phyloP scores from a whole-genome alignment of 2,113 vertebrate genomes.

The Actinemys pallida region DNA sequence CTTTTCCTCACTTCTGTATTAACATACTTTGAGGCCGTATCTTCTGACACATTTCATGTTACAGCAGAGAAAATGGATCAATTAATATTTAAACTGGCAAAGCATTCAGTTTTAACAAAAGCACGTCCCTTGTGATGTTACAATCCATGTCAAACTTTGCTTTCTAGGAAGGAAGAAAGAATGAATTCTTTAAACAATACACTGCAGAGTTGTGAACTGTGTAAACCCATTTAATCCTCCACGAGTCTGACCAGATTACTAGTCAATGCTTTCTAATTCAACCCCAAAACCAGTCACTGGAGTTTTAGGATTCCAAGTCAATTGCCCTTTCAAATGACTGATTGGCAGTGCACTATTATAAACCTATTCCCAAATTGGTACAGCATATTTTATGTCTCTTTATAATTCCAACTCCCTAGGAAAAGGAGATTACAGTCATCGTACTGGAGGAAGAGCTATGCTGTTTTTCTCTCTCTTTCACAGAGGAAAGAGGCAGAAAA shows the following conservation, averaged over 20 bases:
- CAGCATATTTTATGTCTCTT: not conserved
- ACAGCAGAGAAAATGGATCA: not conserved
- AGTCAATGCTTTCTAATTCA: not conserved
- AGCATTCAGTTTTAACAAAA: not conserved
- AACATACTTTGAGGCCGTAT: not conserved
- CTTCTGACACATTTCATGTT: constrained; percentile 20
- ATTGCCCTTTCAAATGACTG: not conserved
- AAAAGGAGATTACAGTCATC: not conserved
- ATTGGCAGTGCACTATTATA: not conserved
- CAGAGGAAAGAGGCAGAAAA: not conserved
- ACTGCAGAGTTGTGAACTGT: not conserved
- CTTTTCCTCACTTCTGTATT: not conserved
- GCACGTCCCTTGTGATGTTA: not conserved
- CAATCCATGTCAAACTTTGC: not conserved
- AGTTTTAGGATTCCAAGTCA: not conserved
- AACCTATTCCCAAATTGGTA: not conserved
- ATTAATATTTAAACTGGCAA: constrained; percentile 33
- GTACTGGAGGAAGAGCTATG: not conserved
- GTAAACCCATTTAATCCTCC: not conserved
- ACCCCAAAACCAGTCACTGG: not conserved
- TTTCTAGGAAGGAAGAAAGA: not conserved
- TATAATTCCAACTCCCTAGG: not conserved
- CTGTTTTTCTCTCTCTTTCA: not conserved
- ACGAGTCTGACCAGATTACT: not conserved
- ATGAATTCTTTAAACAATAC: not conserved